phyloP scores from a whole-genome alignment of 2,888 invertebrate species.

The Pammene fasciana region DNA sequence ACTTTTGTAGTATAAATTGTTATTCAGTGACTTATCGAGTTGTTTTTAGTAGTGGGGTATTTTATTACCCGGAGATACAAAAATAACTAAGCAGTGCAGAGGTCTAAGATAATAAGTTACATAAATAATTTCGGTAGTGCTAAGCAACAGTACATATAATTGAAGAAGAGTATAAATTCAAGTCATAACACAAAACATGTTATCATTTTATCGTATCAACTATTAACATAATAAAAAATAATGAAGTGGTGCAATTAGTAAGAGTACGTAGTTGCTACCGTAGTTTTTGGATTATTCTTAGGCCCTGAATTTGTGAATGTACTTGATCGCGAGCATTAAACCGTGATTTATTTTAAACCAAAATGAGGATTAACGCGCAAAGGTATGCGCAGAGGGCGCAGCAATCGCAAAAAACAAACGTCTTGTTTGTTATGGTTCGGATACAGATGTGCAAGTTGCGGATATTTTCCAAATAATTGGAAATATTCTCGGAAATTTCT shows the following conservation, averaged over 20 bases:
- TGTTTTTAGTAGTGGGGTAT: constrained; percentile 29
- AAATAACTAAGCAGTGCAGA: constrained; percentile 22
- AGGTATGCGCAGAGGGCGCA: no score
- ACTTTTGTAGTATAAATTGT: not conserved
- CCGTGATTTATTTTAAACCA: no score
- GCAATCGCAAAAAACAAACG: no score
- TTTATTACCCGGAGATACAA: constrained; percentile 25
- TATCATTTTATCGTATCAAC: constrained; percentile 3
- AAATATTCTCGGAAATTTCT: no score
- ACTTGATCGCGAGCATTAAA: no score
- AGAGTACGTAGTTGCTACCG: no score
- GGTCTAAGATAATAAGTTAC: constrained; percentile 24
- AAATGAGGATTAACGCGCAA: no score
- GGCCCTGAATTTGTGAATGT: no score
- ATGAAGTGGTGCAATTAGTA: constrained; percentile 13
- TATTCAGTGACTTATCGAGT: constrained; percentile 24
- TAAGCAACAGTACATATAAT: constrained; percentile 28
- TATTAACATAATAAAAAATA: constrained; percentile 2
- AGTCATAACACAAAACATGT: constrained; percentile 29
- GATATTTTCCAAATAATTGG: no score
- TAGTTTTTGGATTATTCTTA: not conserved
- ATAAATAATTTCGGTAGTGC: constrained; percentile 20
- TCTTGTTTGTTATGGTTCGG: no score
- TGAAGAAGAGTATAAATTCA: constrained; percentile 18
- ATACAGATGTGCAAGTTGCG: no score